Evolutionary conservation across 2,888 invertebrate species (phyloP), one percentile per base, ranked within the genome.

Genomic region (Ectemnius cavifrons): DNA sequence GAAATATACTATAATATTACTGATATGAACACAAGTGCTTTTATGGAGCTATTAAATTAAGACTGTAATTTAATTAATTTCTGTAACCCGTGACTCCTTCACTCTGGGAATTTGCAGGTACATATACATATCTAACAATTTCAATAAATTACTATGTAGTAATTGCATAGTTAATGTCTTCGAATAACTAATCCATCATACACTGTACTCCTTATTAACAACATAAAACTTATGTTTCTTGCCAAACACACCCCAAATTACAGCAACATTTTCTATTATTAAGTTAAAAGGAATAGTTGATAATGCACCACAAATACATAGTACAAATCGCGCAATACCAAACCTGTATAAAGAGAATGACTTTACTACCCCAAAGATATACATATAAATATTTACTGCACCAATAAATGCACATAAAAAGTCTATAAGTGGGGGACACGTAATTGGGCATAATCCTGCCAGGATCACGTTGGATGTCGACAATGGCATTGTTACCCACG

Each of bases 141-240:
- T 37, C 37, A 37, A 37, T 37, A 37, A 37, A 37, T 37, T 37
- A 37, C 37, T 37, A 37, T 37, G 37, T 37, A 6, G 4, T 6
- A 37, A 37, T 37, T 37, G 37, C 37, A 37, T 37, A 37, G 37
- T 11, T 37, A 37, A 37, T 37, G 11, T 11, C 11, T 37, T 37
- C 8, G 6, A 4, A 37, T 37, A 11, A 6, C 8, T 37, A 37
- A 37, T 37, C 37, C 14, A 52, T 86, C 82, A 87, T 73, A 85
- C 85, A 5, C 76, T 94, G 67, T 96, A 92, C 91, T 97, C 97
- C 91, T 99, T 99, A 91, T 98, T 97, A 66, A 99, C 98, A 86
- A 99, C 96, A 91, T 98, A 99, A 92, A 99, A 99, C 91, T 97
- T 97, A 92, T 98, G 97, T 92, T 99, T 99, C 88, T 97, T 96